These are phyloP conservation scores for Silurus lanzhouensis DNA, from an alignment of 2,797 vertebrate species.

Conservation along the genomic window DNA sequence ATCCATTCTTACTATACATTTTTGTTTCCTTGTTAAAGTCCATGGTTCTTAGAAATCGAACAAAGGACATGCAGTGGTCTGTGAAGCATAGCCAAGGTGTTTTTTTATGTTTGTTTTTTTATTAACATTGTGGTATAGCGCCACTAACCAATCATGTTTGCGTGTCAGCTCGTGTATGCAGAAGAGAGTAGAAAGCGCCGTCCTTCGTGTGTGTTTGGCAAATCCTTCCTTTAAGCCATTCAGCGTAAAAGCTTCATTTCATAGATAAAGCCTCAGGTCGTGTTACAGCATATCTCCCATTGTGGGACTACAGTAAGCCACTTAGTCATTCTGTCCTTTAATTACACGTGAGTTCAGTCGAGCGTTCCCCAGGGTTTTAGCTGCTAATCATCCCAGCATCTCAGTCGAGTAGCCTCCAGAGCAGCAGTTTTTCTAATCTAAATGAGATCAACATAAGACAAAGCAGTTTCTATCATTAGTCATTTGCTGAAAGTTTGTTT, in stretches of 20 bases:
- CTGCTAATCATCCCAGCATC: slow-evolving; percentile 19
- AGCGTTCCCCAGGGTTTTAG: slow-evolving; percentile 7
- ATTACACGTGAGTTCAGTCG: slow-evolving; percentile 19
- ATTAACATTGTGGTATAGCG: no score
- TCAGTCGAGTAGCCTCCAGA: neutral
- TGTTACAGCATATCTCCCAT: slow-evolving; percentile 24
- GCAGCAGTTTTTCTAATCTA: slow-evolving; percentile 25
- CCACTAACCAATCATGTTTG: neutral
- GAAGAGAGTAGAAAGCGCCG: no score
- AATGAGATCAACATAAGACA: slow-evolving; percentile 18
- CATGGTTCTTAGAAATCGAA: no score
- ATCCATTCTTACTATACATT: neutral
- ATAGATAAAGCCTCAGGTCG: slow-evolving; percentile 12
- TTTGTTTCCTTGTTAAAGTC: neutral
- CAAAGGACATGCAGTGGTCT: neutral
- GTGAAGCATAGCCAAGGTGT: neutral
- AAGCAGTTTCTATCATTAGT: slow-evolving; percentile 9
- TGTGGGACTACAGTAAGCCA: slow-evolving; percentile 29
- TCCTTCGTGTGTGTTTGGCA: neutral
- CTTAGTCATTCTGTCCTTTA: slow-evolving; percentile 32
- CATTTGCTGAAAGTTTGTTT: slow-evolving; percentile 15
- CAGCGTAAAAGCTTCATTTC: slow-evolving; percentile 19
- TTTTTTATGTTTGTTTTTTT: neutral
- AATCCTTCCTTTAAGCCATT: slow-evolving; percentile 9
- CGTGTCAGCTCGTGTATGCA: no score